Evolutionary conservation across 2,888 invertebrate genomes (phyloP).

Genomic region (Pammene fasciana): DNA sequence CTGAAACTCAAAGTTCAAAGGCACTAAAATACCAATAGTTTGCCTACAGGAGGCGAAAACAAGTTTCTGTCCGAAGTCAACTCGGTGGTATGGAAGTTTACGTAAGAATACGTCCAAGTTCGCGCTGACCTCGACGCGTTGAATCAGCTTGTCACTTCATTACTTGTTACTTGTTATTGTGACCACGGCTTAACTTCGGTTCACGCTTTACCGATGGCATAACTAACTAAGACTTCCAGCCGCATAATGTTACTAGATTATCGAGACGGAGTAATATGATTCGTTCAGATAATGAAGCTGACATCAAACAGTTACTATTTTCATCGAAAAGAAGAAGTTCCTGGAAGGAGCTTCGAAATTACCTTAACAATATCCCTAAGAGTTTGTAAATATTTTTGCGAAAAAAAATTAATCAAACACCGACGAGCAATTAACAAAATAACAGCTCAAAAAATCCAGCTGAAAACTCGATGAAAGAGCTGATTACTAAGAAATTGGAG

Average conservation of each 20-base stretch:
- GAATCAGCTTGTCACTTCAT: slow-evolving; percentile 43
- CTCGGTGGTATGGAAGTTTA: slow-evolving; percentile 28
- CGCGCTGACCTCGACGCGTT: slow-evolving; percentile 43
- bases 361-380: background rate
- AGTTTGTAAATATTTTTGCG: background rate
- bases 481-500: slow-evolving; percentile 15
- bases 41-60: slow-evolving; percentile 31
- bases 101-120: slow-evolving; percentile 39
- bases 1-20: slow-evolving; percentile 30
- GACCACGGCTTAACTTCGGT: slow-evolving; percentile 28
- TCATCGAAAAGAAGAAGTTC: background rate
- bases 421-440: slow-evolving; percentile 11
- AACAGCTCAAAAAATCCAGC: background rate
- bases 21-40: slow-evolving; percentile 32
- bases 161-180: slow-evolving; percentile 43
- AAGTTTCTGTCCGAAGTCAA: slow-evolving; percentile 29
- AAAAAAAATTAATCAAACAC: background rate
- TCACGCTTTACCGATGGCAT: slow-evolving; percentile 34
- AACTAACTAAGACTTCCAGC: slow-evolving; percentile 35
- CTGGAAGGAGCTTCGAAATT: background rate
- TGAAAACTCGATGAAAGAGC: slow-evolving; percentile 4
- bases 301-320: background rate
- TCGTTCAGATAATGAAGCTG: slow-evolving; percentile 14
- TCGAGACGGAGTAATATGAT: slow-evolving; percentile 20
- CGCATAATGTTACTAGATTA: slow-evolving; percentile 31